Evolutionary conservation across 2,888 invertebrate genomes (phyloP).

Genomic region (Drosophila diplacantha): DNA sequence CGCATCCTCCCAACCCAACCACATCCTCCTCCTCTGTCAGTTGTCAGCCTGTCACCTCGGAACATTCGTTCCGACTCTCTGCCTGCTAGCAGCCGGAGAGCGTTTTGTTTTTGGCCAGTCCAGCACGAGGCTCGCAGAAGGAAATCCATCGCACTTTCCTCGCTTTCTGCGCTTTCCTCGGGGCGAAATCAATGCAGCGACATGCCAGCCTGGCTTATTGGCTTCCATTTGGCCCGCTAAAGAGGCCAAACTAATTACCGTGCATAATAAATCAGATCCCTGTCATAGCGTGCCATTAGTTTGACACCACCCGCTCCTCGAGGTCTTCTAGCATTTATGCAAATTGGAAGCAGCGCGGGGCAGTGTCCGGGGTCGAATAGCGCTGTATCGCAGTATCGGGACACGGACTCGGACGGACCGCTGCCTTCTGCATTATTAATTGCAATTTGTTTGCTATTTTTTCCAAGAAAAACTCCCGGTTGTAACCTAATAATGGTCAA

Average conservation of each 20-base stretch:
- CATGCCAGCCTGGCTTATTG: conserved; percentile 48
- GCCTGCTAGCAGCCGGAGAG: conserved; percentile 55
- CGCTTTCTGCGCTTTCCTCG: conserved; percentile 18
- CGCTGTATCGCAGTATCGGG: conserved; percentile 20
- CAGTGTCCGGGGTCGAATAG: conserved; percentile 7
- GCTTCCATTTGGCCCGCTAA: conserved; percentile 51
- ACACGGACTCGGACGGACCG: background rate
- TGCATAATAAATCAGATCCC: conserved; percentile 66
- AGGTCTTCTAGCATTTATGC: conserved; percentile 60
- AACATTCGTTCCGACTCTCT: conserved; percentile 63
- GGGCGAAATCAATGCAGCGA: conserved; percentile 54
- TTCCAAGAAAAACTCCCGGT: conserved; percentile 44
- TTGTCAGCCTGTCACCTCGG: conserved; percentile 48
- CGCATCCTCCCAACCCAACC: conserved; percentile 49
- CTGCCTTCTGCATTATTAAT: conserved; percentile 61
- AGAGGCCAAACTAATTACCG: conserved; percentile 69
- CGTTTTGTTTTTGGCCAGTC: conserved; percentile 59
- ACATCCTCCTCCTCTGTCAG: conserved; percentile 33
- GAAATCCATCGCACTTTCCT: conserved; percentile 25
- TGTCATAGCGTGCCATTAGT: conserved; percentile 67
- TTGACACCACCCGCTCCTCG: conserved; percentile 46
- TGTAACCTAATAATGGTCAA: conserved; percentile 52
- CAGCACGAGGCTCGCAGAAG: conserved; percentile 14
- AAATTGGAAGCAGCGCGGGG: conserved; percentile 52
- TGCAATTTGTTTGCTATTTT: conserved; percentile 59